Base-by-base conservation (phyloP, 2,113 vertebrate species). In the Crotophaga sulcirostris region DNA sequence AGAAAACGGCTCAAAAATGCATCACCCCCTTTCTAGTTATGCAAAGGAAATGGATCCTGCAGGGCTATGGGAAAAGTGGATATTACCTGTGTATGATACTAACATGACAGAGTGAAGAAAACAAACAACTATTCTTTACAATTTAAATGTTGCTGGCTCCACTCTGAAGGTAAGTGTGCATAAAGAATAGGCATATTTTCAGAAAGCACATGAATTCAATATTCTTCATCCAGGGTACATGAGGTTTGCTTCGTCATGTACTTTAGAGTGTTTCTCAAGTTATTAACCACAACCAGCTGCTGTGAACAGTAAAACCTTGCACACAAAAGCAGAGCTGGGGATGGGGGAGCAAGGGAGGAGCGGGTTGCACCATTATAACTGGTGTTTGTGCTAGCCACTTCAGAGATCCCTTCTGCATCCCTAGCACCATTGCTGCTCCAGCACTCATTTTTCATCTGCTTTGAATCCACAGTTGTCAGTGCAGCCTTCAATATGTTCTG, bases 401-500 rank as follows among this genome's bases (percentile, higher is more conserved):
- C 73, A 51, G 84, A 91, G 40, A 84, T 82, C 52, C 38, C 58
- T 73, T 89, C 78, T 74, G 67, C 75, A 82, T 85, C 88, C 68
- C 42, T 45, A 45, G 49, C 55, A 68, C 29, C 59, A 64, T 82
- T 87, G 62, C 79, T 83, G 45, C 77, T 94, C 66, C 81, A 93
- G 58, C 40, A 70, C 59, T 91, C 64, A n/a, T 78, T 96, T 96
- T 95, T 96, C 84, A 86, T 95, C 59, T 88, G 49, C 44, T 80
- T 66, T 12, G 13, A 82, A 87, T 81, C 92, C 84, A 73, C 38
- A 90, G 78, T 94, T 88, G 86, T 89, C 87, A 92, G 93, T 70
- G 47, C 40, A 93, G 56, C 44, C 44, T 85, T 94, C 87, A 95
- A 90, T 95, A 97, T 94, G 89, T 66, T 96, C 78, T 92, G 47